These are phyloP conservation scores for Protobothrops flavoviridis DNA, from an alignment of 2,113 vertebrate species.

Conservation along the genomic window DNA sequence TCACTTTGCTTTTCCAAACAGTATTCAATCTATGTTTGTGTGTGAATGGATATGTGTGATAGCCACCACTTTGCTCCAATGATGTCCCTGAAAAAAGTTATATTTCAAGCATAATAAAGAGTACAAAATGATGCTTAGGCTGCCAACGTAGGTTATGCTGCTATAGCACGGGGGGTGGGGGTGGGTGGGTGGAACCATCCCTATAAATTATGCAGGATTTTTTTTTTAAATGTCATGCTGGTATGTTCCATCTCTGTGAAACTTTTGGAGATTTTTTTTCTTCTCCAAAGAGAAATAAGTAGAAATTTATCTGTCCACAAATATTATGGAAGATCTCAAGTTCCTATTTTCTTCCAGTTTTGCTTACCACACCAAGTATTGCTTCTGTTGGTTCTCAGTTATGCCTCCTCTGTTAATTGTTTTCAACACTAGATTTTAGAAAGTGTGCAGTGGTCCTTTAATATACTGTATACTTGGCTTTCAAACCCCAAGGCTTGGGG, in stretches of 20 bases:
- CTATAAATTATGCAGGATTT: neutral
- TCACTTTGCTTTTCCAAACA: neutral
- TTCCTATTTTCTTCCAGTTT: neutral
- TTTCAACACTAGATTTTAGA: neutral
- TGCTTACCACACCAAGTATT: neutral
- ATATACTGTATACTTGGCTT: neutral
- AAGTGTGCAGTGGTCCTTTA: neutral
- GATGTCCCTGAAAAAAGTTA: neutral
- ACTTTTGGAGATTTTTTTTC: neutral
- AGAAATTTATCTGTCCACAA: neutral
- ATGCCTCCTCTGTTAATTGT: neutral
- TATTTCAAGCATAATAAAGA: neutral
- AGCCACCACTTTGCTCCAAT: neutral
- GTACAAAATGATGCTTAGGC: neutral
- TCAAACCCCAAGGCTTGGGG: neutral
- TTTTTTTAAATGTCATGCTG: neutral
- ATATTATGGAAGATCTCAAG: neutral
- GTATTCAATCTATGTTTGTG: neutral
- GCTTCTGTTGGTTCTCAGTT: neutral
- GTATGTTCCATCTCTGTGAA: neutral
- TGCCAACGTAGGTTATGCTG: neutral
- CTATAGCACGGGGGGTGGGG: neutral
- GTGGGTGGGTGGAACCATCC: neutral
- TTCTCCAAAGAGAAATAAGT: neutral
- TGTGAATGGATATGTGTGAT: neutral